Percentiles rank a stretch among this genome's conserved stretches.
phyloP scores from a whole-genome alignment of 2,888 invertebrate genomes.

The Orthosia incerta region DNA sequence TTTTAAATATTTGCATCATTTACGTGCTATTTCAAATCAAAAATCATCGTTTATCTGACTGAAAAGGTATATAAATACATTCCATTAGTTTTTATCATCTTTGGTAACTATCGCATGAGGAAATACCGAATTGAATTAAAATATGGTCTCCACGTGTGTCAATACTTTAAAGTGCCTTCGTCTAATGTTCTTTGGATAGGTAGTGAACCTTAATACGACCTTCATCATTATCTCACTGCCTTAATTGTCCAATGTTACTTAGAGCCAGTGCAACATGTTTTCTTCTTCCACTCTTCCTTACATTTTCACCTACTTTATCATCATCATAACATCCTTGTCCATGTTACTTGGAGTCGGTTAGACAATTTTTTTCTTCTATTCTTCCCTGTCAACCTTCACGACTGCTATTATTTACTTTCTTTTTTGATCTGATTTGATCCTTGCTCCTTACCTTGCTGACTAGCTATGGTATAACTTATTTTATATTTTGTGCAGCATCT shows the following conservation, averaged over 20 bases:
- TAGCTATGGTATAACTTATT: background rate
- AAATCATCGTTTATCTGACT: background rate
- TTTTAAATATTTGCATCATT: slow-evolving; percentile 5
- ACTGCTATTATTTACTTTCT: too few relatives aligned
- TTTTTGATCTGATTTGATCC: background rate
- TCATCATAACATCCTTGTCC: too few relatives aligned
- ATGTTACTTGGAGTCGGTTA: too few relatives aligned
- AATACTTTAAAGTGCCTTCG: background rate
- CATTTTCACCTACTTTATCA: background rate
- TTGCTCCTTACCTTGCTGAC: background rate
- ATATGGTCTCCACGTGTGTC: background rate
- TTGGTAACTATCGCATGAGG: background rate
- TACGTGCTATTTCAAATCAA: slow-evolving; percentile 17
- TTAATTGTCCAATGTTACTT: background rate
- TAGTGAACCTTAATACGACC: background rate
- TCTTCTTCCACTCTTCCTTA: background rate
- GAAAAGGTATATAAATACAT: background rate
- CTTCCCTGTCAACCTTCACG: background rate
- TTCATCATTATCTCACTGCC: background rate
- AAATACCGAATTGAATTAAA: background rate
- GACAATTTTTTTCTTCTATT: background rate
- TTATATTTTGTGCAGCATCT: fast-evolving
- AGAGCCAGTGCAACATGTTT: background rate
- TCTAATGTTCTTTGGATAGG: background rate
- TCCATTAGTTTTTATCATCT: background rate